phyloP scores from a whole-genome alignment of 2,888 invertebrate genomes.

The Caenorhabditis drosophilae region DNA sequence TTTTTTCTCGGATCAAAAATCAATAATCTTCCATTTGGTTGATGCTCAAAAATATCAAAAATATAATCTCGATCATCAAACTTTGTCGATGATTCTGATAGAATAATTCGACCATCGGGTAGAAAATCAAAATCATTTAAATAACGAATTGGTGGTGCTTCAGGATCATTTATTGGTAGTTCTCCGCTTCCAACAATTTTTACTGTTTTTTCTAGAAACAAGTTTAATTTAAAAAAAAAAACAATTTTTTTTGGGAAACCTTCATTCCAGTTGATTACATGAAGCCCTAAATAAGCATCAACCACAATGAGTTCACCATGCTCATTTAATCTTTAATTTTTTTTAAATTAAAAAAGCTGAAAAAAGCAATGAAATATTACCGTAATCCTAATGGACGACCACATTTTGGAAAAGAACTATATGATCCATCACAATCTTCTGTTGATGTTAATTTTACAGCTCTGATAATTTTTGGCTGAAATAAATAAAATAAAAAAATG shows the following conservation, averaged over 20 bases:
- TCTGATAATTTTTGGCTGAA: slow-evolving; percentile 2
- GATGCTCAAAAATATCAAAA: slow-evolving; percentile 49
- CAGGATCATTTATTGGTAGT: slow-evolving; percentile 20
- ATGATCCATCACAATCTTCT: slow-evolving; percentile 49
- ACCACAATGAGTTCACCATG: slow-evolving; percentile 41
- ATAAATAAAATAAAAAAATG: not conserved
- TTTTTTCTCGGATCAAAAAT: slow-evolving; percentile 39
- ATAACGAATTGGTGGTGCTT: slow-evolving; percentile 30
- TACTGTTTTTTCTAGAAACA: slow-evolving; percentile 31
- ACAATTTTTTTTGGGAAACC: slow-evolving; percentile 5
- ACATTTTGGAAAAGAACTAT: slow-evolving; percentile 34
- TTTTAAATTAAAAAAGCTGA: not conserved
- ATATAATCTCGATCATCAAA: slow-evolving; percentile 51
- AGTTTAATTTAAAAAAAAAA: not conserved
- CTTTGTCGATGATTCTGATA: slow-evolving; percentile 45
- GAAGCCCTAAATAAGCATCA: slow-evolving; percentile 54
- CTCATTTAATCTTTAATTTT: slow-evolving; percentile 34
- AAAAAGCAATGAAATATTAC: slow-evolving; percentile 5
- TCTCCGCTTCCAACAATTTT: slow-evolving; percentile 41
- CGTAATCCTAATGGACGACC: slow-evolving; percentile 53
- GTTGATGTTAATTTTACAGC: slow-evolving; percentile 2
- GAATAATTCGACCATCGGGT: slow-evolving; percentile 51
- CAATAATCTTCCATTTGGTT: slow-evolving; percentile 52
- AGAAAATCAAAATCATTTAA: slow-evolving; percentile 52
- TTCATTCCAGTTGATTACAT: slow-evolving; percentile 41